phyloP scores from a whole-genome alignment of 2,888 invertebrate genomes.

The Eubasilissa splendida region DNA sequence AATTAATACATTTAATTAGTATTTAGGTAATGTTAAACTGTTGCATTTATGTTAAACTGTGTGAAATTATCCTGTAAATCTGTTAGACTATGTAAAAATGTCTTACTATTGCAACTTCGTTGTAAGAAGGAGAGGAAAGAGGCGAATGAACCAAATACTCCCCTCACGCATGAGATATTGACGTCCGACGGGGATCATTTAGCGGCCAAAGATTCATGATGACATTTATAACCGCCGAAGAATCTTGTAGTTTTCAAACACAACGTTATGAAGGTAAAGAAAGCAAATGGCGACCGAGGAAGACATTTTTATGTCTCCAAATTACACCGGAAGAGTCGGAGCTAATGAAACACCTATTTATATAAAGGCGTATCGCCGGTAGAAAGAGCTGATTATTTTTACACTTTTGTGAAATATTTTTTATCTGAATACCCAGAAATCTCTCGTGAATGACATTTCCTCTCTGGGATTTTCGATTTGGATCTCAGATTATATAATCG shows the following conservation, averaged over 20 bases:
- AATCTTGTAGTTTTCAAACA: conserved; percentile 48
- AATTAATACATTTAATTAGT: too few species aligned
- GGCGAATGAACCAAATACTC: too few species aligned
- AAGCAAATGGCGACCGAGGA: conserved; percentile 37
- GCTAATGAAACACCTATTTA: conserved; percentile 53
- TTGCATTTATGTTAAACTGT: too few species aligned
- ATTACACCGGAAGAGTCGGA: conserved; percentile 41
- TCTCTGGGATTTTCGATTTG: conserved; percentile 15
- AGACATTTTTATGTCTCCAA: conserved; percentile 52
- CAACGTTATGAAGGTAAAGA: conserved; percentile 40
- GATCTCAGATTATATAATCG: conserved; percentile 26
- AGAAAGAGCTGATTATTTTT: not conserved
- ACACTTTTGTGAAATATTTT: conserved; percentile 15
- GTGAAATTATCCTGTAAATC: too few species aligned
- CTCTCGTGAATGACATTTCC: conserved; percentile 50
- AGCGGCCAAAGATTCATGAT: conserved; percentile 40
- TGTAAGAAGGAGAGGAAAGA: too few species aligned
- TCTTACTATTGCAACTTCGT: too few species aligned
- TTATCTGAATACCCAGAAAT: conserved; percentile 27
- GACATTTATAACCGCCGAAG: conserved; percentile 38
- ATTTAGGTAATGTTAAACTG: too few species aligned
- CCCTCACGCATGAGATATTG: conserved; percentile 21
- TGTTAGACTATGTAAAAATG: too few species aligned
- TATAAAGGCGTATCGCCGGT: conserved; percentile 33
- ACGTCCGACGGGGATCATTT: conserved; percentile 26